Evolutionary conservation across 2,888 invertebrate genomes (phyloP).

Genomic region (Lepidonotus clava): DNA sequence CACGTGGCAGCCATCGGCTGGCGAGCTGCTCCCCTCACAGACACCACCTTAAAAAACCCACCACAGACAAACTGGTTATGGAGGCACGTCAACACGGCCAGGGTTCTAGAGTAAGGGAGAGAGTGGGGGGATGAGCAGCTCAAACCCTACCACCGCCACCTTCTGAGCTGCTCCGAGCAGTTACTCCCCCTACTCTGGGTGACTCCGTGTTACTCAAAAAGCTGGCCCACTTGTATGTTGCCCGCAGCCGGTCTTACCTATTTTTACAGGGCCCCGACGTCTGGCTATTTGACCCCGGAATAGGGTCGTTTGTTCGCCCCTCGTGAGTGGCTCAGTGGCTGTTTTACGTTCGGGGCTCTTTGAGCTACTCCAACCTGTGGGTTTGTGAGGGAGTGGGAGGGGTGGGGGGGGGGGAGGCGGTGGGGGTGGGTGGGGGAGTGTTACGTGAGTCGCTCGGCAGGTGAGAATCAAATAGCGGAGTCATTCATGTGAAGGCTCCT

Average conservation of each 20-base stretch:
- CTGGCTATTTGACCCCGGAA: constrained; percentile 44
- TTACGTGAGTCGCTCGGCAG: not conserved
- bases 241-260: too few relatives aligned
- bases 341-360: too few relatives aligned
- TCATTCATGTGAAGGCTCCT: too few relatives aligned
- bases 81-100: not conserved
- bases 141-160: not conserved
- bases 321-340: not conserved
- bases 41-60: not conserved
- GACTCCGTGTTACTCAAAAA: too few relatives aligned
- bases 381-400: not conserved
- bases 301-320: constrained; percentile 30
- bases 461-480: too few relatives aligned
- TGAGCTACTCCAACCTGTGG: not conserved
- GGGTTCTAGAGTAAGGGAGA: too few relatives aligned
- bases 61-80: not conserved
- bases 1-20: not conserved
- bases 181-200: too few relatives aligned
- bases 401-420: not conserved
- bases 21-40: not conserved
- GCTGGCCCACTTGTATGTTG: too few relatives aligned
- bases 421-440: not conserved
- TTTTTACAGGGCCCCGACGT: constrained; percentile 43
- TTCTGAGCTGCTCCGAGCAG: not conserved
- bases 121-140: not conserved